Base-by-base conservation (phyloP, 1,140 invertebrate species). In the Cotesia typhae region DNA sequence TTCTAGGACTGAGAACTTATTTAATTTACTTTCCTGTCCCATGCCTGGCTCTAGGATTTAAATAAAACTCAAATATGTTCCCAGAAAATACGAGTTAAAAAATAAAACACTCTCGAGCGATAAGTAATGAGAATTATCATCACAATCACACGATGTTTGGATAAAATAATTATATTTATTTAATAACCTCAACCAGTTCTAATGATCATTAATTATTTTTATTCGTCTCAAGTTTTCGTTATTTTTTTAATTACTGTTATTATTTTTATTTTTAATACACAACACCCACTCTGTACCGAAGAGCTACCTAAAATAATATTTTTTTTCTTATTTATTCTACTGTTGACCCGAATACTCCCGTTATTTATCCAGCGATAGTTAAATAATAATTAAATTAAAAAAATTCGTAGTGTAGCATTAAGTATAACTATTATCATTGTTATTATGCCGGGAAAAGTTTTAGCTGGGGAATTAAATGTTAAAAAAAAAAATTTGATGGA, bases 21-120 rank as follows among this genome's bases (percentile, higher is more conserved):
- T 65, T 65, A 51, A 51, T 65, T 65, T 65, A 65, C 41, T 65
- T 65, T 65, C 14, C 38, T 65, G 63, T 63, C 60, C 60, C 14
- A 10, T 63, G 14, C 35, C 28, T 4, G 35, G 4, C 37, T n/a
- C 12, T 63, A 2, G 35, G 36, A n/a, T 47, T 10, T 2, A 10
- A 47, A 9, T 47, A 47, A 47, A 47, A 47, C 6, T 47, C 10
- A 0, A 47, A 47, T 28, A 28, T 28, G 28, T 28, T 28, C 28
- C 28, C 28, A 28, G 28, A 47, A 47, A 47, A 47, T 47, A 47
- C 10, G 10, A 9, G 6, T 47, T 47, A 47, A 36, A 63, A 37
- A 63, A 37, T 36, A 12, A 37, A 28, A 63, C 12, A 37, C 37
- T 63, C 60, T 63, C 14, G 28, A 63, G 60, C 37, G 14, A 37